Conservation (phyloP, 2,113 vertebrate species). For the Sitta europaea region DNA sequence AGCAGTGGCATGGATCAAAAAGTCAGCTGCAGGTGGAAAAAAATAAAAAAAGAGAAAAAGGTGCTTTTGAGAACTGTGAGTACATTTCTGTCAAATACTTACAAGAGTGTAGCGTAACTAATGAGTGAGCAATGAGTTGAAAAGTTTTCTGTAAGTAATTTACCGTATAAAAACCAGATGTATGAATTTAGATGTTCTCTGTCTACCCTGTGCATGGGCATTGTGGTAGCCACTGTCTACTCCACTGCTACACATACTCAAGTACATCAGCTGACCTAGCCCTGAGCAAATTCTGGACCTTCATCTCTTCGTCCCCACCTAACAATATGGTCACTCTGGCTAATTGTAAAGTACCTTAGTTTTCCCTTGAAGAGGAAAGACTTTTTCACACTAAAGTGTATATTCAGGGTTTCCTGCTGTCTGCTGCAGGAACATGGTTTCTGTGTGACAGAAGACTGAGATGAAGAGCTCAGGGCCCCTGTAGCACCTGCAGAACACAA, state of each 20-base stretch:
- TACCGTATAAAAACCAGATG: fast-evolving
- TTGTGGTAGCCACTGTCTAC: neutral
- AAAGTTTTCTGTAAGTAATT: neutral
- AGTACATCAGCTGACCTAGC: neutral
- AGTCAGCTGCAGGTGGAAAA: neutral
- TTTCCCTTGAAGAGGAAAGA: neutral
- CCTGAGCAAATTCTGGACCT: neutral
- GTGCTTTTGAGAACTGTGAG: neutral
- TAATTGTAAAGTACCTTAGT: neutral
- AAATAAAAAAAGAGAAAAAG: neutral
- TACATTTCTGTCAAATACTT: neutral
- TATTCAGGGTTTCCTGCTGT: neutral
- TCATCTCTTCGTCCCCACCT: neutral
- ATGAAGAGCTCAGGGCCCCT: neutral
- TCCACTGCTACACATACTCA: neutral
- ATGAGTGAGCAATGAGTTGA: neutral
- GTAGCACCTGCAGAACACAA: neutral
- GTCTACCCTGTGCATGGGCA: neutral
- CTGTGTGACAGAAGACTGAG: neutral
- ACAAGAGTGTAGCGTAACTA: neutral
- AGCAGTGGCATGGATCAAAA: neutral
- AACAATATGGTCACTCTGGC: neutral
- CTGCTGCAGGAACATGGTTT: neutral
- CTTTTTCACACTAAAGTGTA: neutral
- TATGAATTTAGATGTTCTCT: neutral